A percentile compares a stretch with the other conserved stretches of the same genome.
Conservation (phyloP, 2,113 vertebrate species). For the Myrmecophaga tridactyla region DNA sequence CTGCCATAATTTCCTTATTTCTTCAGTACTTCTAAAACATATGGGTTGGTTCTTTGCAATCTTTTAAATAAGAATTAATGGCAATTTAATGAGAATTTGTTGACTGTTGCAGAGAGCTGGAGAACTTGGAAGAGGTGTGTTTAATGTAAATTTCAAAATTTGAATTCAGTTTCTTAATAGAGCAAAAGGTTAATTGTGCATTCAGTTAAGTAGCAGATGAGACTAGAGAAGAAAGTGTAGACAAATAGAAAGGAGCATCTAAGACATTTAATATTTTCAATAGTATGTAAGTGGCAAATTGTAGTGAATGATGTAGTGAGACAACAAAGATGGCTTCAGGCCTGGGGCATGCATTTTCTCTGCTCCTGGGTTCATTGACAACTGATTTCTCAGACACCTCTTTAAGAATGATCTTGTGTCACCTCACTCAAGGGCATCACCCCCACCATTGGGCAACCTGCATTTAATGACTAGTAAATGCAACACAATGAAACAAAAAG, state of each 20-base stretch:
- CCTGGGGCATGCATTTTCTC: neutral
- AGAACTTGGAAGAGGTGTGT: slow-evolving; percentile 70
- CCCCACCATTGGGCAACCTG: neutral
- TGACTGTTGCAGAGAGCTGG: slow-evolving; percentile 71
- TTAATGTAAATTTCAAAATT: slow-evolving; percentile 69
- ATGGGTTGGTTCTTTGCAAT: slow-evolving; percentile 69
- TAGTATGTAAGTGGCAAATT: neutral
- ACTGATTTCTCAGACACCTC: neutral
- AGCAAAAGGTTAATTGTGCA: slow-evolving; percentile 67
- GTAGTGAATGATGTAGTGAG: neutral
- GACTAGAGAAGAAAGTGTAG: neutral
- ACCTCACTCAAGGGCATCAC: neutral
- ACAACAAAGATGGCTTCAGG: neutral
- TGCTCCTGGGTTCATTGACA: neutral
- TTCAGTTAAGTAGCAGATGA: slow-evolving; percentile 36
- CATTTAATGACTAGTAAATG: neutral
- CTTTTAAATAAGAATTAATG: slow-evolving; percentile 77
- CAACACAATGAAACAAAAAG: accelerated
- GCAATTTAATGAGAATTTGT: slow-evolving; percentile 77
- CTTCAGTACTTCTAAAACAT: slow-evolving; percentile 56
- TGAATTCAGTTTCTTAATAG: slow-evolving; percentile 63
- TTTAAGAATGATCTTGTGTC: neutral
- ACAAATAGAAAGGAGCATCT: neutral
- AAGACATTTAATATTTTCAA: neutral
- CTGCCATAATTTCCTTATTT: neutral